A percentile compares a stretch with the other conserved stretches of the same genome.
Conservation (phyloP, 2,113 vertebrate genomes). For the zebrafish (Danio rerio) region GRCz12tu NC_133191.1:41613001-41613500, state of each 20-base stretch:
- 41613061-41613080: constrained; percentile 77
- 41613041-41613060: constrained; percentile 73
- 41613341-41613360: neutral
- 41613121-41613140: constrained; percentile 76
- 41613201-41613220: constrained; percentile 13
- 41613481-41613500: too few relatives aligned
- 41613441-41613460: too few relatives aligned
- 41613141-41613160: constrained; percentile 77
- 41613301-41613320: neutral
- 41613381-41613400: neutral
- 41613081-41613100: constrained; percentile 73
- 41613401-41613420: neutral
- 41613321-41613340: neutral
- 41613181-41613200: constrained; percentile 38
- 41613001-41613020: constrained; percentile 73
- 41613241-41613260: neutral
- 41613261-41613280: too few relatives aligned
- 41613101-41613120: constrained; percentile 75
- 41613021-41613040: constrained; percentile 65
- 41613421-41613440: too few relatives aligned
- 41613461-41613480: too few relatives aligned
- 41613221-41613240: constrained; percentile 30
- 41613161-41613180: constrained; percentile 63
- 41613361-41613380: neutral
- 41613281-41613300: neutral